These are phyloP conservation scores for Cryptotermes secundus DNA, from an alignment of 1,140 invertebrate genomes.

Conservation along the genomic window DNA sequence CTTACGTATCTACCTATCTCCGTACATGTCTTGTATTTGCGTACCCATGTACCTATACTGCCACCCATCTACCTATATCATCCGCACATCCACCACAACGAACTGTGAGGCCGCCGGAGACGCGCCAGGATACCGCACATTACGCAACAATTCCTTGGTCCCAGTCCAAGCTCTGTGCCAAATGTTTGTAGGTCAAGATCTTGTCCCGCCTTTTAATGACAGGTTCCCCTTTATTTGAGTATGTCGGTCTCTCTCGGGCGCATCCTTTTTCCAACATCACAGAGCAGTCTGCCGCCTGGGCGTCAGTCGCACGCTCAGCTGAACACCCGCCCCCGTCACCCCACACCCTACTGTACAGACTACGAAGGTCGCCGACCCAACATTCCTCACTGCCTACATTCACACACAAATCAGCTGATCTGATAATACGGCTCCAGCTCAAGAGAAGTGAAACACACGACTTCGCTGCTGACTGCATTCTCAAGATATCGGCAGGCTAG, in stretches of 20 bases:
- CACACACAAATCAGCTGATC: constrained; percentile 18
- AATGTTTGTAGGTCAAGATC: constrained; percentile 23
- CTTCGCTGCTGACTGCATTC: neutral
- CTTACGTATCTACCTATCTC: too few relatives aligned
- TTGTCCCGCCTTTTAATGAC: constrained; percentile 23
- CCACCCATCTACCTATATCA: too few relatives aligned
- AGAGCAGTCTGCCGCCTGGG: neutral
- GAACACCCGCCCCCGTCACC: neutral
- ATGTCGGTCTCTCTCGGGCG: neutral
- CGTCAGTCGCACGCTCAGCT: constrained; percentile 2
- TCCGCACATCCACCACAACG: too few relatives aligned
- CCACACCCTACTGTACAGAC: neutral
- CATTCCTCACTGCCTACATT: neutral
- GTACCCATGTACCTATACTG: too few relatives aligned
- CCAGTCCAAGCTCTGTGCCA: neutral
- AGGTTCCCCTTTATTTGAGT: constrained; percentile 22
- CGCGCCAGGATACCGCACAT: too few relatives aligned
- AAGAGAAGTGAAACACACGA: neutral
- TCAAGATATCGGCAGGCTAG: too few relatives aligned
- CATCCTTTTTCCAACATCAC: constrained; percentile 19
- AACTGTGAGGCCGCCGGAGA: too few relatives aligned
- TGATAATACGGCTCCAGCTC: neutral
- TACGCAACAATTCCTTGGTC: neutral
- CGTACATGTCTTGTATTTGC: too few relatives aligned
- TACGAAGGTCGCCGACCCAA: neutral